Conservation (phyloP, 1,140 invertebrate genomes). For the Drosophila punjabiensis region DNA sequence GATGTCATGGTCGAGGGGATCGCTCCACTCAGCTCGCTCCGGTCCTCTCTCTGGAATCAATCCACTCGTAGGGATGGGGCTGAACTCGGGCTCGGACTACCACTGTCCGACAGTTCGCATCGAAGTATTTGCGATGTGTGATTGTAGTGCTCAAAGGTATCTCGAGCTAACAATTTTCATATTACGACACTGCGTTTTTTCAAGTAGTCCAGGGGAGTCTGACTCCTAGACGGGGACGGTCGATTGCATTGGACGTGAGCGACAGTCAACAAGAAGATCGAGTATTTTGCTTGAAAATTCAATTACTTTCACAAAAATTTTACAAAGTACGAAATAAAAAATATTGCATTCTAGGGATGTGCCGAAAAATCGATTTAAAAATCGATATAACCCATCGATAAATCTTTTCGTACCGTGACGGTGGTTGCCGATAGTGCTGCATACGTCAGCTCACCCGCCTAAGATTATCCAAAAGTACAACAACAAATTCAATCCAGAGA, state of each 20-base stretch:
- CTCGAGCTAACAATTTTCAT: conserved; percentile 29
- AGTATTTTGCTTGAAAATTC: conserved; percentile 31
- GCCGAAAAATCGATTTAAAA: conserved; percentile 4
- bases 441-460: neutral
- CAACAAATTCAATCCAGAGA: neutral
- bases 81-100: conserved; percentile 22
- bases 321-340: conserved; percentile 27
- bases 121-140: conserved; percentile 25
- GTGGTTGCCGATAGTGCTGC: neutral
- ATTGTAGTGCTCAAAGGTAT: conserved; percentile 34
- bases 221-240: conserved; percentile 6
- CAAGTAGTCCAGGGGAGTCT: conserved; percentile 9
- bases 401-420: neutral
- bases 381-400: neutral
- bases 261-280: conserved; percentile 19
- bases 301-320: conserved; percentile 48
- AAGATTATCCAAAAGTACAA: neutral
- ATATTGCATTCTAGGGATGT: conserved; percentile 16
- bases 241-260: conserved; percentile 29
- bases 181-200: conserved; percentile 27
- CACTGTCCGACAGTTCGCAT: conserved; percentile 25
- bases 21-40: conserved; percentile 27
- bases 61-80: conserved; percentile 19
- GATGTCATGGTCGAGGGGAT: conserved; percentile 72
- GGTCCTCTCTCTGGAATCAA: conserved; percentile 20